phyloP scores from a whole-genome alignment of 2,113 vertebrate species.

The Gnathonemus echidnorhynchus region DNA sequence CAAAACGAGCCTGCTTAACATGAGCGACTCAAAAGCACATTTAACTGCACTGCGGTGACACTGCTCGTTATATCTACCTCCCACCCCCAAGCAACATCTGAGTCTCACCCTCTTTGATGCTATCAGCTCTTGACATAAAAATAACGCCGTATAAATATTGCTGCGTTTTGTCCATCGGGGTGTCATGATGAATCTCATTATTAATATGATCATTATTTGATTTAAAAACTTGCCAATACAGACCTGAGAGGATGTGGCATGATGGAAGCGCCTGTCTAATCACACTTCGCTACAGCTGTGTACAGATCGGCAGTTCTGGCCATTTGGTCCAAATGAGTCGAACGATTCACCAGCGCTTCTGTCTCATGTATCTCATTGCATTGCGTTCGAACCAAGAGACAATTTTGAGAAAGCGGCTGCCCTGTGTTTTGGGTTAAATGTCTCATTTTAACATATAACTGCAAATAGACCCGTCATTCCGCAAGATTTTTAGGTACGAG shows the following conservation, averaged over 20 bases:
- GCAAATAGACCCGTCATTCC: neutral
- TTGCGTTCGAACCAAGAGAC: neutral
- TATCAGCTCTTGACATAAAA: neutral
- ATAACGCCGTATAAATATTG: neutral
- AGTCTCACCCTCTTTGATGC: neutral
- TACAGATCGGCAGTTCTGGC: neutral
- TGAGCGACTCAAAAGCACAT: neutral
- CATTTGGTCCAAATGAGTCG: neutral
- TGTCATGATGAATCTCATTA: neutral
- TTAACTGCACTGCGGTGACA: conserved; percentile 4
- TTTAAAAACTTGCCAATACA: neutral
- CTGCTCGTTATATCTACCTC: neutral
- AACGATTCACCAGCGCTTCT: neutral
- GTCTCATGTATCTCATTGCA: neutral
- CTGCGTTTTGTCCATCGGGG: neutral
- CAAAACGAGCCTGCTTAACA: neutral
- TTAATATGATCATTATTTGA: neutral
- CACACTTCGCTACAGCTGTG: neutral
- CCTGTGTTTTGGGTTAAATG: neutral
- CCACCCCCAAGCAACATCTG: neutral
- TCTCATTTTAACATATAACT: neutral
- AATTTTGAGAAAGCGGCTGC: neutral
- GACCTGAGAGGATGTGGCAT: neutral
- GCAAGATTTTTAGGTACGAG: neutral
- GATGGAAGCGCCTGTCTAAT: neutral